These are phyloP conservation scores for Pelodytes ibericus DNA, from an alignment of 2,797 vertebrate genomes.

Conservation along the genomic window DNA sequence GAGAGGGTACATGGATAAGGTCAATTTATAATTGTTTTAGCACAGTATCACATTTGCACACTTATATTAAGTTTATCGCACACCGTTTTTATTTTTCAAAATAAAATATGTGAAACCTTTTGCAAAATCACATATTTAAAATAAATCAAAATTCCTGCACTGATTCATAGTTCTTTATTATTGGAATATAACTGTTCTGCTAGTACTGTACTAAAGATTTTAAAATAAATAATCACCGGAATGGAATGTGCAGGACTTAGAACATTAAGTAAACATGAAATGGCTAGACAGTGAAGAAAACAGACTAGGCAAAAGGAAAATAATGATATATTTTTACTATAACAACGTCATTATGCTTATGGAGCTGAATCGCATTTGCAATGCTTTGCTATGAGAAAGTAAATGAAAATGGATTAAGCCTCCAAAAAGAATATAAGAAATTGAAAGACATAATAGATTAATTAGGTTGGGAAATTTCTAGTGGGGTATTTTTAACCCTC, in stretches of 20 bases:
- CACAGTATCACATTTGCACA: no score
- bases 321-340: no score
- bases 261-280: not conserved
- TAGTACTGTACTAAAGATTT: not conserved
- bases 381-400: no score
- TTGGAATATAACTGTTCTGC: conserved; percentile 17
- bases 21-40: no score
- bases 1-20: no score
- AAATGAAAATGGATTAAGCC: no score
- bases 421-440: no score
- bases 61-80: not conserved
- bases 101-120: not conserved
- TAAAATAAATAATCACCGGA: conserved; percentile 8
- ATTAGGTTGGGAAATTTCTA: no score
- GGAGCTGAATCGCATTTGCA: no score
- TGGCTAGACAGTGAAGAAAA: not conserved
- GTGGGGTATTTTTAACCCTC: no score
- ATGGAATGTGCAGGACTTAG: not conserved
- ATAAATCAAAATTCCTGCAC: conserved; percentile 9
- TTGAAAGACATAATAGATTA: no score
- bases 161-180: conserved; percentile 29
- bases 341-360: no score
- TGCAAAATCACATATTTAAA: not conserved
- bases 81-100: not conserved
- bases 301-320: not conserved